These are phyloP conservation scores for Melieria omissa DNA, from an alignment of 2,888 invertebrate genomes.

Conservation along the genomic window DNA sequence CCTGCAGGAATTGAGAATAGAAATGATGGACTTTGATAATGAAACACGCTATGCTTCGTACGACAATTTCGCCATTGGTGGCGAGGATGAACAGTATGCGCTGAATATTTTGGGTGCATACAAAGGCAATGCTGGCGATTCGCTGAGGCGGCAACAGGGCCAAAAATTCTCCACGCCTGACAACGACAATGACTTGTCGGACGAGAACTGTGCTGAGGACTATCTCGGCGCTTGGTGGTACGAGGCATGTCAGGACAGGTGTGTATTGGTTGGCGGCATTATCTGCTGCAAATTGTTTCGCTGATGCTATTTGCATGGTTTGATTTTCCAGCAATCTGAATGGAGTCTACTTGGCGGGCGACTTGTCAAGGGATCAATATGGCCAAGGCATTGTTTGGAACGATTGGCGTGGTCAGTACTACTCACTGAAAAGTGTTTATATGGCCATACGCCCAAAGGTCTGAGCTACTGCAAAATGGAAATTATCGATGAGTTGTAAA, in stretches of 20 bases:
- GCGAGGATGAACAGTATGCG: slow-evolving; percentile 73
- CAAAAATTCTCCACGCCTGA: slow-evolving; percentile 76
- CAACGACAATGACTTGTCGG: slow-evolving; percentile 75
- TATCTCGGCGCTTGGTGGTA: slow-evolving; percentile 82
- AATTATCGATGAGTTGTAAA: no score
- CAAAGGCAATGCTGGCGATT: slow-evolving; percentile 75
- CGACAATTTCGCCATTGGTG: slow-evolving; percentile 73
- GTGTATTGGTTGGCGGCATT: not conserved
- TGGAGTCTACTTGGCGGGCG: slow-evolving; percentile 43
- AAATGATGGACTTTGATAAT: slow-evolving; percentile 72
- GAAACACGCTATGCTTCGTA: slow-evolving; percentile 72
- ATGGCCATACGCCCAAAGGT: slow-evolving; percentile 40
- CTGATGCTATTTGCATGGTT: not conserved
- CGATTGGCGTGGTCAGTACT: slow-evolving; percentile 41
- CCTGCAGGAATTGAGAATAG: slow-evolving; percentile 70
- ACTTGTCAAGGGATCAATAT: slow-evolving; percentile 20
- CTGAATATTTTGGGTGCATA: slow-evolving; percentile 74
- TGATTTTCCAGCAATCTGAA: slow-evolving; percentile 43
- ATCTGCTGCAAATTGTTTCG: no score
- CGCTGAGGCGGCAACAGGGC: slow-evolving; percentile 75
- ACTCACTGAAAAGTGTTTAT: slow-evolving; percentile 43
- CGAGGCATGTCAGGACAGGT: slow-evolving; percentile 75
- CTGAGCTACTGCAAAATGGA: no score
- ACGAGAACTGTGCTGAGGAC: slow-evolving; percentile 74
- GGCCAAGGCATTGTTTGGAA: slow-evolving; percentile 44